Percentiles rank a stretch among this genome's conserved stretches.
Conservation (phyloP, 2,888 invertebrate species). For the Amphipyra berbera region DNA sequence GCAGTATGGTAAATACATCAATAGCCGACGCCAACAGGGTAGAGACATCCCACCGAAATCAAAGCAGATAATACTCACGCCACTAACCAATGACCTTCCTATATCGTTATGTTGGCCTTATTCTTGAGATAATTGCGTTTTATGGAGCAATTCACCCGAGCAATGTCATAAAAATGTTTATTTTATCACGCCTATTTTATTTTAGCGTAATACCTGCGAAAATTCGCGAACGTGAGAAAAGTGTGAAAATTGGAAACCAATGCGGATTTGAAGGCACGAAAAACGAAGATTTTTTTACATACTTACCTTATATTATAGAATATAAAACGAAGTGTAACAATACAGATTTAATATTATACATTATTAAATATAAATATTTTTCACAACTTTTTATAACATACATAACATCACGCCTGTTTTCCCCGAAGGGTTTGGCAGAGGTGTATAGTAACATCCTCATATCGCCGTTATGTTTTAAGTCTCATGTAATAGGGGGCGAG, state of each 20-base stretch:
- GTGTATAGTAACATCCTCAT: no score
- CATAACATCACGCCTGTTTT: no score
- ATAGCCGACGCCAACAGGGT: no score
- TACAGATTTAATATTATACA: no score
- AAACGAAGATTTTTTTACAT: conserved; percentile 11
- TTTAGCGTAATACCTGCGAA: conserved; percentile 76
- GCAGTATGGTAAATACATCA: no score
- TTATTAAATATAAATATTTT: no score
- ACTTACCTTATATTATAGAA: not conserved
- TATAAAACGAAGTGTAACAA: no score
- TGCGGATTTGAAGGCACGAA: conserved; percentile 35
- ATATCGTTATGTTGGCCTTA: conserved; percentile 67
- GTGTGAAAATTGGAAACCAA: conserved; percentile 35
- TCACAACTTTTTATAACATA: no score
- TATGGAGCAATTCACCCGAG: conserved; percentile 82
- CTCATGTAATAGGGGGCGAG: no score
- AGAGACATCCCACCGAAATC: conserved; percentile 20
- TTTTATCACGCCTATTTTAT: conserved; percentile 80
- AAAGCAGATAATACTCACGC: conserved; percentile 47
- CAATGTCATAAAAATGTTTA: conserved; percentile 83
- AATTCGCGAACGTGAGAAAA: conserved; percentile 65
- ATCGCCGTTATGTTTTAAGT: no score
- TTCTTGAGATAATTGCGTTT: conserved; percentile 83
- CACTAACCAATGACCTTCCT: conserved; percentile 55
- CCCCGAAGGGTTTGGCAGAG: no score